Conservation (phyloP, 2,113 vertebrate species). For the Chloebia gouldiae region DNA sequence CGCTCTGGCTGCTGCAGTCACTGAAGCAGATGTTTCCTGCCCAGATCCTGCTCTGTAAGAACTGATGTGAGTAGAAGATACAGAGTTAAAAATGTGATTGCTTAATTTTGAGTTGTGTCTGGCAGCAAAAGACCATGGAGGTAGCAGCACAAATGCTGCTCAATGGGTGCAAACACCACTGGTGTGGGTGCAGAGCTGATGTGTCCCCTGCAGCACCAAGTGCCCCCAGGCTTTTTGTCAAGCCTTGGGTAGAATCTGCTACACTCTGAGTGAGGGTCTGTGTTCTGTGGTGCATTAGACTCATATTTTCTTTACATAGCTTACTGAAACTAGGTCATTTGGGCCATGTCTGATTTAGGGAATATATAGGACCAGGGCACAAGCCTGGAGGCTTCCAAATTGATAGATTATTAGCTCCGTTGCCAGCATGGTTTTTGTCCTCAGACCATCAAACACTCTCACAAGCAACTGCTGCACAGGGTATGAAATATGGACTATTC, state of each 20-base stretch:
- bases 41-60: not conserved
- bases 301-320: not conserved
- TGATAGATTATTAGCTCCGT: not conserved
- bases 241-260: not conserved
- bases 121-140: not conserved
- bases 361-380: not conserved
- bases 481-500: not conserved
- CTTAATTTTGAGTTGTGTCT: not conserved
- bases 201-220: not conserved
- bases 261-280: fast-evolving
- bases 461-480: not conserved
- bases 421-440: not conserved
- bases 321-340: not conserved
- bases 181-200: not conserved
- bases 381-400: not conserved
- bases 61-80: not conserved
- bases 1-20: fast-evolving
- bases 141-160: not conserved
- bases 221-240: not conserved
- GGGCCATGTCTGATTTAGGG: not conserved
- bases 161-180: fast-evolving
- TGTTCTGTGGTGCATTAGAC: not conserved
- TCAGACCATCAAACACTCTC: not conserved
- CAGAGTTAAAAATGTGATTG: not conserved
- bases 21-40: conserved; percentile 39